Percentiles rank a stretch among this genome's conserved stretches.
Conservation (phyloP, 2,113 vertebrate genomes). For the Rhinoptilus africanus region DNA sequence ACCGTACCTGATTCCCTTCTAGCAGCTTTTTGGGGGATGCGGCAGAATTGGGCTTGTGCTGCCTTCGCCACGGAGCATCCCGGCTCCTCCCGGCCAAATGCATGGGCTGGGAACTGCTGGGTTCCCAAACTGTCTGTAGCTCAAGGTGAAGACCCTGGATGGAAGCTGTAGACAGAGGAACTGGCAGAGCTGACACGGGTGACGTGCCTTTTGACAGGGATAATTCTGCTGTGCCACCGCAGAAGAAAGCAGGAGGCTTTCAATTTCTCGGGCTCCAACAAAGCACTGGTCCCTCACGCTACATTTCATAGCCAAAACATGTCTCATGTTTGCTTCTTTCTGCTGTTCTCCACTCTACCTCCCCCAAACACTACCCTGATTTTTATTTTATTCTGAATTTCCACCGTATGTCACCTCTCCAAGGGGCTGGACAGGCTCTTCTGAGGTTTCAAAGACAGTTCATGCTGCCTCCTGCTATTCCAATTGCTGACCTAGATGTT, state of each 20-base stretch:
- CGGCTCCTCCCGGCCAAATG: neutral
- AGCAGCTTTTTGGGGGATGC: neutral
- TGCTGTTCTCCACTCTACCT: neutral
- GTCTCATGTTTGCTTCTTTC: neutral
- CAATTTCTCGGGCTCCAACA: rapidly evolving
- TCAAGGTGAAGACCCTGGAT: rapidly evolving
- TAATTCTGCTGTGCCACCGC: neutral
- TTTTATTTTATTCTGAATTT: neutral
- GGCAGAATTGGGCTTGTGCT: neutral
- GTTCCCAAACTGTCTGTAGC: neutral
- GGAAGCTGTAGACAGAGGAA: neutral
- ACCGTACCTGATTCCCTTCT: neutral
- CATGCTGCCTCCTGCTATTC: neutral
- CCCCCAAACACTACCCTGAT: neutral
- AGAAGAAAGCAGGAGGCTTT: neutral
- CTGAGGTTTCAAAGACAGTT: neutral
- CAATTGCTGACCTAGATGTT: neutral
- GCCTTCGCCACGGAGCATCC: neutral
- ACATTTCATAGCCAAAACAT: neutral
- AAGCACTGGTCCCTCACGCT: neutral
- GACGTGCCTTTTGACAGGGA: neutral
- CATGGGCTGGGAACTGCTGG: neutral
- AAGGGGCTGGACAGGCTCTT: neutral
- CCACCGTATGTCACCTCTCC: neutral
- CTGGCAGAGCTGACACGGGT: neutral